Percentiles rank a stretch among this genome's conserved stretches.
Evolutionary conservation across 2,888 invertebrate species (phyloP).

Genomic region (Antheraea yamamai): DNA sequence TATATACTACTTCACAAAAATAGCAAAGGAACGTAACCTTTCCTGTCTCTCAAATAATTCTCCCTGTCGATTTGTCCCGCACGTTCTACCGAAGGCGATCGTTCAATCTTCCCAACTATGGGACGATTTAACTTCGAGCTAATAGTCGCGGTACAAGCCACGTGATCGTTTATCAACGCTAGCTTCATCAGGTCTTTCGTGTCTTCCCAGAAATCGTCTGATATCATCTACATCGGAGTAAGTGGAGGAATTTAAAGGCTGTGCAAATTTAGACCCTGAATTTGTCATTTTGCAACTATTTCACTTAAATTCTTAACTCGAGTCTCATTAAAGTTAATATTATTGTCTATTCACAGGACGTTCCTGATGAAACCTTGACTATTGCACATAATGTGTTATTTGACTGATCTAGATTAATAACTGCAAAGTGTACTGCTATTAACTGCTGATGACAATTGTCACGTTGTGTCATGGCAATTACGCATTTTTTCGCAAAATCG

Average conservation of each 20-base stretch:
- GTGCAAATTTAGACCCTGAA: no score
- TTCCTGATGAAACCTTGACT: no score
- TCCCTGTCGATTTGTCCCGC: slow-evolving; percentile 63
- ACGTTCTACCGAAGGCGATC: slow-evolving; percentile 65
- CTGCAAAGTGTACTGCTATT: no score
- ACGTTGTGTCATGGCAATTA: no score
- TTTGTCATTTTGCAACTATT: no score
- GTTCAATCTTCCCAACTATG: slow-evolving; percentile 49
- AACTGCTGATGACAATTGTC: no score
- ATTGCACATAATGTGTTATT: no score
- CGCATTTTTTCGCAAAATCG: no score
- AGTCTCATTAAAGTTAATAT: no score
- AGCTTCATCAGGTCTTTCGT: slow-evolving; percentile 43
- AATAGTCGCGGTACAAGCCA: slow-evolving; percentile 45
- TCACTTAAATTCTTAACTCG: no score
- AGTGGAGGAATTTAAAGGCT: slow-evolving; percentile 2
- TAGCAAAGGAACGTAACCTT: slow-evolving; percentile 46
- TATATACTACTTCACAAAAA: neutral
- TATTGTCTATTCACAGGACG: no score
- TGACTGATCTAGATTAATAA: no score
- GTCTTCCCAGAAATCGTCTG: slow-evolving; percentile 61
- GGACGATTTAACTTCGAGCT: slow-evolving; percentile 54
- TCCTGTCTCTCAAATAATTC: slow-evolving; percentile 60
- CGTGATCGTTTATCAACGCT: slow-evolving; percentile 50
- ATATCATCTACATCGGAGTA: slow-evolving; percentile 32